Conservation (phyloP, 2,113 vertebrate genomes). For the Sebastes fasciatus region DNA sequence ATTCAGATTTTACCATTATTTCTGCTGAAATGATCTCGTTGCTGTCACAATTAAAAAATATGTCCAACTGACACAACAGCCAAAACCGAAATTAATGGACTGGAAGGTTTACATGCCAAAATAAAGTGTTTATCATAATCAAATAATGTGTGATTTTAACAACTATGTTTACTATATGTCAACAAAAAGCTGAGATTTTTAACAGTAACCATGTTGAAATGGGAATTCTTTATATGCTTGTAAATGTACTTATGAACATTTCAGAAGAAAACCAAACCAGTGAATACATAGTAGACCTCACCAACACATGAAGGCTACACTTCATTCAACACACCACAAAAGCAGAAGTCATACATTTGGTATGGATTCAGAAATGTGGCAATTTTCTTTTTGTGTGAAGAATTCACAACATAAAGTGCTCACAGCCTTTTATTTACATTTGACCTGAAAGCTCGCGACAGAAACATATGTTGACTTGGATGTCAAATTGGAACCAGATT, state of each 20-base stretch:
- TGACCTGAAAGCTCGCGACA: conserved; percentile 67
- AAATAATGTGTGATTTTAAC: conserved; percentile 2
- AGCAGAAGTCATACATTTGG: conserved; percentile 48
- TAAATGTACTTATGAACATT: neutral
- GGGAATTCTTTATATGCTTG: neutral
- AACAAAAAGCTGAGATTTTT: neutral
- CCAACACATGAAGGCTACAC: conserved; percentile 1
- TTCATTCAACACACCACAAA: conserved; percentile 10
- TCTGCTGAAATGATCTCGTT: neutral
- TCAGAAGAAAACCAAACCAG: neutral
- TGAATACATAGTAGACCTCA: neutral
- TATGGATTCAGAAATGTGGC: conserved; percentile 40
- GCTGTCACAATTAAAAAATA: conserved; percentile 4
- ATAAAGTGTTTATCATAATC: conserved; percentile 9
- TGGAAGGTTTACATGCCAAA: conserved; percentile 1
- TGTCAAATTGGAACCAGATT: conserved; percentile 80
- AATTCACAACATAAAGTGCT: conserved; percentile 61
- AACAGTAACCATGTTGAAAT: neutral
- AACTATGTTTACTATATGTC: neutral
- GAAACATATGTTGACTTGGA: conserved; percentile 73
- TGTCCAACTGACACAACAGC: conserved; percentile 1
- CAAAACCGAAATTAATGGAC: neutral
- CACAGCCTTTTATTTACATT: conserved; percentile 71
- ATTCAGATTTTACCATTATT: neutral
- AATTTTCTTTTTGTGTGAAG: conserved; percentile 57